A percentile compares a stretch with the other conserved stretches of the same genome.
These are phyloP conservation scores for Enteromius unitaeniatus DNA, from an alignment of 2,797 vertebrate genomes.

Conservation along the genomic window DNA sequence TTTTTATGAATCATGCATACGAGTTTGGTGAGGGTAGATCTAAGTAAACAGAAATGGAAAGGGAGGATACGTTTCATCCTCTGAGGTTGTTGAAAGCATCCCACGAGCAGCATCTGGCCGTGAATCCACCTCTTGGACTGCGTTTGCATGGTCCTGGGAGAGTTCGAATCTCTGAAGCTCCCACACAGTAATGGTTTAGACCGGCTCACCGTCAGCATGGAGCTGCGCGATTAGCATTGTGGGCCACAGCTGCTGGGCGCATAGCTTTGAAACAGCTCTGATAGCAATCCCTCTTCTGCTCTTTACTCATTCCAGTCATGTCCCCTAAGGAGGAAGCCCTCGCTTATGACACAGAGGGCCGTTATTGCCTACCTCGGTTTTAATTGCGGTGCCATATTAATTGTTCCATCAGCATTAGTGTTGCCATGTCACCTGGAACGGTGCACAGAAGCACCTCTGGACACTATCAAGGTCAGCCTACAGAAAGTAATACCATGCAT, in stretches of 20 bases:
- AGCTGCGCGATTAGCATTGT: slow-evolving; percentile 69
- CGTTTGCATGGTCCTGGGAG: slow-evolving; percentile 76
- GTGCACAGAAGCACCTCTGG: slow-evolving; percentile 65
- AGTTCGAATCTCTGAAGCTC: slow-evolving; percentile 72
- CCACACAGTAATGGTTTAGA: slow-evolving; percentile 73
- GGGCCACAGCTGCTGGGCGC: slow-evolving; percentile 60
- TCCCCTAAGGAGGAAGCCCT: slow-evolving; percentile 55
- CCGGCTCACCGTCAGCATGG: slow-evolving; percentile 65
- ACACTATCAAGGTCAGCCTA: slow-evolving; percentile 75
- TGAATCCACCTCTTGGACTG: slow-evolving; percentile 79
- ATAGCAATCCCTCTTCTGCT: slow-evolving; percentile 46
- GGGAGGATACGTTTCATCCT: slow-evolving; percentile 61
- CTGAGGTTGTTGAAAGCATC: slow-evolving; percentile 73
- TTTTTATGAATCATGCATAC: slow-evolving; percentile 48
- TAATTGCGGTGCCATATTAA: slow-evolving; percentile 69
- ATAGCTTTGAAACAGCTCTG: slow-evolving; percentile 49
- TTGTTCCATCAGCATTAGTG: slow-evolving; percentile 65
- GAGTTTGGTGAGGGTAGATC: slow-evolving; percentile 39
- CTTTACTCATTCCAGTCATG: slow-evolving; percentile 56
- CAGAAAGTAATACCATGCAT: slow-evolving; percentile 79
- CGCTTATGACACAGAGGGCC: slow-evolving; percentile 48
- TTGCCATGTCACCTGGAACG: slow-evolving; percentile 70
- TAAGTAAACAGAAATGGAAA: slow-evolving; percentile 42
- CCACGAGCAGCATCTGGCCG: slow-evolving; percentile 77
- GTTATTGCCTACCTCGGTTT: slow-evolving; percentile 59